Percentiles rank a stretch among this genome's conserved stretches.
Conservation (phyloP, 1,140 invertebrate species). For the Drosophila nigromelanica region DNA sequence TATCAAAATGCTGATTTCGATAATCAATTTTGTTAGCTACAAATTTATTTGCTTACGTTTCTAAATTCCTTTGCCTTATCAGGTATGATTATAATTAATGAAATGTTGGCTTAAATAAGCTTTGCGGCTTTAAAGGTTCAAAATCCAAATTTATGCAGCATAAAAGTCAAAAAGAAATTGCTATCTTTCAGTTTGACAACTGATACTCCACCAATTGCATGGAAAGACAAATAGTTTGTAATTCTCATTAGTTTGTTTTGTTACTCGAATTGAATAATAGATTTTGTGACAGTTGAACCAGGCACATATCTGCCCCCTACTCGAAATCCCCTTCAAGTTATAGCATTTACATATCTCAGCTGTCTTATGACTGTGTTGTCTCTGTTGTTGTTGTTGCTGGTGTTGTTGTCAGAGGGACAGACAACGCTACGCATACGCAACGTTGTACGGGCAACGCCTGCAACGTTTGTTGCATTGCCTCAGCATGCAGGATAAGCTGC, state of each 20-base stretch:
- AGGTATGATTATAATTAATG: too few relatives aligned
- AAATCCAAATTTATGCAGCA: too few relatives aligned
- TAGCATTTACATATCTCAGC: slow-evolving; percentile 30
- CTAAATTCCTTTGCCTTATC: too few relatives aligned
- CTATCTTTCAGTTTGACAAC: background rate
- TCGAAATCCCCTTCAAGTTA: slow-evolving; percentile 1
- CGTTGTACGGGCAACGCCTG: slow-evolving; percentile 28
- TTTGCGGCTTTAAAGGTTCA: too few relatives aligned
- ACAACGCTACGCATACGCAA: slow-evolving; percentile 69
- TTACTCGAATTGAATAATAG: slow-evolving; percentile 39
- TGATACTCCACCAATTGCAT: background rate
- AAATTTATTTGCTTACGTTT: too few relatives aligned
- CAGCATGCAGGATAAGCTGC: slow-evolving; percentile 54
- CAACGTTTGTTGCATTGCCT: slow-evolving; percentile 54
- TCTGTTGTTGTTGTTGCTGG: slow-evolving; percentile 5
- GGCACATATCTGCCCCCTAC: too few relatives aligned
- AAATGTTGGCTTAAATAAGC: too few relatives aligned
- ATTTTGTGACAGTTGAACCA: slow-evolving; percentile 21
- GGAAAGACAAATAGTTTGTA: slow-evolving; percentile 58
- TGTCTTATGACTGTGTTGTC: slow-evolving; percentile 11
- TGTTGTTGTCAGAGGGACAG: slow-evolving; percentile 40
- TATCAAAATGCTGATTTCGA: too few relatives aligned
- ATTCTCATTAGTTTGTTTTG: slow-evolving; percentile 58
- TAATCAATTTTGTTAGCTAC: too few relatives aligned
- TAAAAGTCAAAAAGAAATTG: background rate